phyloP scores from a whole-genome alignment of 2,113 vertebrate species.

The Propithecus coquereli region DNA sequence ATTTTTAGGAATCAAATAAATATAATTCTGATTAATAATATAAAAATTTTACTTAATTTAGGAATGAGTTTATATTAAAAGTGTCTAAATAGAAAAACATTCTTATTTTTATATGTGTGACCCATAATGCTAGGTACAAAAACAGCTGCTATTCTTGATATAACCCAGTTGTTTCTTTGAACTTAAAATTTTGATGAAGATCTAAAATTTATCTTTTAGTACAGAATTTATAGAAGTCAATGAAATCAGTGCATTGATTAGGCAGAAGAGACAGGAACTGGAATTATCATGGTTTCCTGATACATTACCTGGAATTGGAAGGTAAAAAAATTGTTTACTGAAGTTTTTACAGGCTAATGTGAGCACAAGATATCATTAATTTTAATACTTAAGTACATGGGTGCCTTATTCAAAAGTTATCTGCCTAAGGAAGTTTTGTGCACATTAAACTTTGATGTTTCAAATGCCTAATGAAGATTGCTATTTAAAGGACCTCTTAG shows the following conservation, averaged over 20 bases:
- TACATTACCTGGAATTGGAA: slow-evolving; percentile 78
- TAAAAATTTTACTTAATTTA: background rate
- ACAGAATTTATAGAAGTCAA: slow-evolving; percentile 82
- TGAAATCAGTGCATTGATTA: slow-evolving; percentile 80
- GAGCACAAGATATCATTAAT: background rate
- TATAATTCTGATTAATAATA: slow-evolving; percentile 12
- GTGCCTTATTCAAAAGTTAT: background rate
- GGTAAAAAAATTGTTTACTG: slow-evolving; percentile 66
- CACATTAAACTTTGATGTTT: slow-evolving; percentile 8
- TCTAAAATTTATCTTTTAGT: slow-evolving; percentile 83
- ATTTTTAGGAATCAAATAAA: slow-evolving; percentile 19
- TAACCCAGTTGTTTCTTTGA: background rate
- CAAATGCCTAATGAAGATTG: background rate
- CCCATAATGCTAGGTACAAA: slow-evolving; percentile 3
- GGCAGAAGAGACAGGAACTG: slow-evolving; percentile 85
- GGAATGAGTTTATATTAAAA: background rate
- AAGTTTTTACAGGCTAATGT: slow-evolving; percentile 14
- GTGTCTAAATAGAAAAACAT: background rate
- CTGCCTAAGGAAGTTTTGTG: background rate
- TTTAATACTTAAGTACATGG: background rate
- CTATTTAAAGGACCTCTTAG: slow-evolving; percentile 4
- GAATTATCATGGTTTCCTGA: slow-evolving; percentile 86
- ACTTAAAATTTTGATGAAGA: slow-evolving; percentile 47
- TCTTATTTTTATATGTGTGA: background rate
- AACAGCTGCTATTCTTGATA: background rate